Conservation (phyloP, 2,888 invertebrate species). For the Artemia sp. region DNA sequence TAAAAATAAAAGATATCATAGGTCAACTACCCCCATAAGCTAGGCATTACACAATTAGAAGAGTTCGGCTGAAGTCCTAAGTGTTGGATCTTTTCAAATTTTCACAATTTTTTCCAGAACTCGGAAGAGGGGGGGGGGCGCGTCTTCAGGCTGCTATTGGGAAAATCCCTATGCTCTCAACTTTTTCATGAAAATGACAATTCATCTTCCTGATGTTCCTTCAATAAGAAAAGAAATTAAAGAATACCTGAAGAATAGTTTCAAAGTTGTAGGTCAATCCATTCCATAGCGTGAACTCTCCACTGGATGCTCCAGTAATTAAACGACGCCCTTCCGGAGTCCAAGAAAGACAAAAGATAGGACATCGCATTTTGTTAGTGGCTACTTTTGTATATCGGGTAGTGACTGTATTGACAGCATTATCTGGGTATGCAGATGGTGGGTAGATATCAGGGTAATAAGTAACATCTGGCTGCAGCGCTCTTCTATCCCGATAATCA, state of each 20-base stretch:
- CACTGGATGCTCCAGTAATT: slow-evolving; percentile 95
- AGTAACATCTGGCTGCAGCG: slow-evolving; percentile 83
- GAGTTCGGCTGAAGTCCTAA: too few relatives aligned
- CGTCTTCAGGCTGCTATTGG: neutral
- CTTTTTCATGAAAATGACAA: neutral
- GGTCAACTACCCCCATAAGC: too few relatives aligned
- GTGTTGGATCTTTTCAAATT: too few relatives aligned
- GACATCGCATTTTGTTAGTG: slow-evolving; percentile 98
- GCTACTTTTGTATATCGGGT: slow-evolving; percentile 45
- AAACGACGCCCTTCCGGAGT: slow-evolving; percentile 95
- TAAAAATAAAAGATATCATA: too few relatives aligned
- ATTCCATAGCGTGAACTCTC: slow-evolving; percentile 99
- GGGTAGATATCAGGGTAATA: slow-evolving; percentile 85
- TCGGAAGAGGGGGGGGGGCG: neutral
- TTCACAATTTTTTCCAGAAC: neutral
- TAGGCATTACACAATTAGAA: too few relatives aligned
- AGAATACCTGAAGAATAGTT: slow-evolving; percentile 83
- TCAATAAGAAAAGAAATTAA: slow-evolving; percentile 15
- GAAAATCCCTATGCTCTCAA: neutral
- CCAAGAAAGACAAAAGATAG: slow-evolving; percentile 97
- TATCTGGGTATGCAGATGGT: slow-evolving; percentile 80
- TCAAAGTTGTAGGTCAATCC: slow-evolving; percentile 99
- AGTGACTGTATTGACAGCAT: slow-evolving; percentile 89
- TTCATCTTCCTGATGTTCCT: neutral
- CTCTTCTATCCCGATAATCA: slow-evolving; percentile 69